phyloP scores from a whole-genome alignment of 1,140 invertebrate genomes.

The Copidosoma floridanum region DNA sequence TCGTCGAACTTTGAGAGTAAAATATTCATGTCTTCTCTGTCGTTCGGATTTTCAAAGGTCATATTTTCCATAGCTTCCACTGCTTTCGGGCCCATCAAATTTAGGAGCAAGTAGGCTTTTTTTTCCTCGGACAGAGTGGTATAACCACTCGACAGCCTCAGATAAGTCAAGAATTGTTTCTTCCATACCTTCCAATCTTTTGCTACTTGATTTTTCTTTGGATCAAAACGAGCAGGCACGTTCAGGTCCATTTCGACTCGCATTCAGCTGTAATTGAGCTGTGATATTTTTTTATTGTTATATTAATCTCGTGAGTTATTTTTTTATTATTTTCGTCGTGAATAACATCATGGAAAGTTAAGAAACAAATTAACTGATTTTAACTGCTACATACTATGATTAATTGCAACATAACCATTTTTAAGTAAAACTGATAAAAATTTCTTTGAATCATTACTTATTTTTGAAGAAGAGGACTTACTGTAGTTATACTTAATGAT shows the following conservation, averaged over 20 bases:
- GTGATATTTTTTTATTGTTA: no score
- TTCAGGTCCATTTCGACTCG: neutral
- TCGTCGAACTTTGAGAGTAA: slow-evolving; percentile 28
- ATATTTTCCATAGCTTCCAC: slow-evolving; percentile 12
- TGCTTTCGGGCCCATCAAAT: slow-evolving; percentile 28
- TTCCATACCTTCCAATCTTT: slow-evolving; percentile 25
- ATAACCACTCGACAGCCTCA: neutral
- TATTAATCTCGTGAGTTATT: no score
- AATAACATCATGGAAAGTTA: no score
- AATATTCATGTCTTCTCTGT: slow-evolving; percentile 5
- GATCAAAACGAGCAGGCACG: neutral
- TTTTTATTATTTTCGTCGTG: no score
- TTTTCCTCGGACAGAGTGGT: neutral
- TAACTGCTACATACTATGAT: no score
- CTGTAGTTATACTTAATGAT: no score
- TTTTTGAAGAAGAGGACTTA: no score
- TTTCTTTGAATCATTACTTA: no score
- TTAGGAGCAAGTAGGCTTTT: slow-evolving; percentile 19
- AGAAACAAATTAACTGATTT: no score
- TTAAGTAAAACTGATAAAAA: no score
- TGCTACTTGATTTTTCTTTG: neutral
- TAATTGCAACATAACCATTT: no score
- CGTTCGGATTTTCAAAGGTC: slow-evolving; percentile 2
- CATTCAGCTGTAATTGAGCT: no score
- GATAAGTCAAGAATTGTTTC: slow-evolving; percentile 5